These are phyloP conservation scores for Lycaena phlaeas DNA, from an alignment of 2,888 invertebrate genomes.

Conservation along the genomic window DNA sequence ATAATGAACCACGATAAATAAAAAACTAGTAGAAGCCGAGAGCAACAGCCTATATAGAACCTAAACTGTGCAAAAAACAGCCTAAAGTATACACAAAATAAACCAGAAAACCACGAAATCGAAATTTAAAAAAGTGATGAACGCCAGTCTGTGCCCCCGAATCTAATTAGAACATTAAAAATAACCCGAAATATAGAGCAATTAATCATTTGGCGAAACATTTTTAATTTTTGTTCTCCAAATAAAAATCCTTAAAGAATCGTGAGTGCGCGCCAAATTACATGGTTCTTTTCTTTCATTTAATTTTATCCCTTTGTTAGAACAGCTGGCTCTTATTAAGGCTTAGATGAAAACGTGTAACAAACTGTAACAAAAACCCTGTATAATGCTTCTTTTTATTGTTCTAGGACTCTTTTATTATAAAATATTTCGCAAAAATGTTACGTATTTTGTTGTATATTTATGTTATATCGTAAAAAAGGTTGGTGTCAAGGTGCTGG, in stretches of 20 bases:
- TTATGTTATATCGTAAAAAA: too few species aligned
- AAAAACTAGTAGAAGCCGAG: too few species aligned
- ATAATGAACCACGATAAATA: too few species aligned
- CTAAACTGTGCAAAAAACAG: too few species aligned
- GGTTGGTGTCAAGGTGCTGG: too few species aligned
- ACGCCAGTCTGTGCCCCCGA: too few species aligned
- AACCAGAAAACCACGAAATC: too few species aligned
- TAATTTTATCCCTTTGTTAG: slow-evolving; percentile 53
- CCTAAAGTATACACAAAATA: too few species aligned
- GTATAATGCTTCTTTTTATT: slow-evolving; percentile 16
- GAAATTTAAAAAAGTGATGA: too few species aligned
- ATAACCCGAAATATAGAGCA: not conserved
- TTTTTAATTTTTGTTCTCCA: slow-evolving; percentile 1
- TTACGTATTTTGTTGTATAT: too few species aligned
- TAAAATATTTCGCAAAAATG: slow-evolving; percentile 10
- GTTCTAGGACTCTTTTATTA: slow-evolving; percentile 17
- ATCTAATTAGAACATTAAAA: not conserved
- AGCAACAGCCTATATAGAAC: too few species aligned
- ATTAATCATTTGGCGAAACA: slow-evolving; percentile 9
- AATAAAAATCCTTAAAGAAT: slow-evolving; percentile 8
- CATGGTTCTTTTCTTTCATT: slow-evolving; percentile 31
- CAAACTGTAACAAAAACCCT: slow-evolving; percentile 25
- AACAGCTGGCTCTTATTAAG: slow-evolving; percentile 47
- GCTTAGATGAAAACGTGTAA: slow-evolving; percentile 30
- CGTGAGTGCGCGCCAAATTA: slow-evolving; percentile 17